phyloP scores from a whole-genome alignment of 2,888 invertebrate genomes.

The Xylocampa areola region DNA sequence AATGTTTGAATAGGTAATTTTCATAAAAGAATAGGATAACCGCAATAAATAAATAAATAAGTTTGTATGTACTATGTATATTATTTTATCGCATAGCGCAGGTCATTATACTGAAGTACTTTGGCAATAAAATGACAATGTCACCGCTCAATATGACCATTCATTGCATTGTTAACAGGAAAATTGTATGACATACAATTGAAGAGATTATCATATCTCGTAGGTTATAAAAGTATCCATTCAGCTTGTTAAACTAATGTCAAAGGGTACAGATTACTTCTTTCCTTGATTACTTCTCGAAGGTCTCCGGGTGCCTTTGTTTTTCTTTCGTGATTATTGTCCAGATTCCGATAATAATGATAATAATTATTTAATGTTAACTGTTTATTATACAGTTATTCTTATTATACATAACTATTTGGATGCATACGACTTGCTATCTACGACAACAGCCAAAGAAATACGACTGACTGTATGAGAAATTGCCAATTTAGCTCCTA shows the following conservation, averaged over 20 bases:
- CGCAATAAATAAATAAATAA: background rate
- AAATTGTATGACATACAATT: slow-evolving; percentile 40
- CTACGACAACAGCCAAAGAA: background rate
- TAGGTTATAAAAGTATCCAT: slow-evolving; percentile 24
- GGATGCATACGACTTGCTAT: no score
- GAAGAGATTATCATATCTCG: slow-evolving; percentile 39
- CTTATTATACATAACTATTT: background rate
- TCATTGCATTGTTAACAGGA: slow-evolving; percentile 34
- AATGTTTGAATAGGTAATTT: background rate
- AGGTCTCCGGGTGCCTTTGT: background rate
- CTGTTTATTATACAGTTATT: slow-evolving; percentile 4
- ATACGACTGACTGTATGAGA: background rate
- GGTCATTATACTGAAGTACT: slow-evolving; percentile 30
- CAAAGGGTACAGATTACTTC: background rate
- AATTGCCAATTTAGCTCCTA: slow-evolving; percentile 13
- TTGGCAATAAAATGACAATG: slow-evolving; percentile 8
- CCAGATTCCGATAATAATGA: background rate
- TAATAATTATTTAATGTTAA: background rate
- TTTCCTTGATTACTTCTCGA: slow-evolving; percentile 4
- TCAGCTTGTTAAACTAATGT: slow-evolving; percentile 31
- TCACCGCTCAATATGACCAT: slow-evolving; percentile 8
- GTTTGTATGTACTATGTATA: no score
- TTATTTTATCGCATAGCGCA: background rate
- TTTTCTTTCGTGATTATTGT: background rate
- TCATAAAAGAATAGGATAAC: slow-evolving; percentile 2